These are phyloP conservation scores for Drosophila bipectinata DNA, from an alignment of 1,140 invertebrate species.

Conservation along the genomic window DNA sequence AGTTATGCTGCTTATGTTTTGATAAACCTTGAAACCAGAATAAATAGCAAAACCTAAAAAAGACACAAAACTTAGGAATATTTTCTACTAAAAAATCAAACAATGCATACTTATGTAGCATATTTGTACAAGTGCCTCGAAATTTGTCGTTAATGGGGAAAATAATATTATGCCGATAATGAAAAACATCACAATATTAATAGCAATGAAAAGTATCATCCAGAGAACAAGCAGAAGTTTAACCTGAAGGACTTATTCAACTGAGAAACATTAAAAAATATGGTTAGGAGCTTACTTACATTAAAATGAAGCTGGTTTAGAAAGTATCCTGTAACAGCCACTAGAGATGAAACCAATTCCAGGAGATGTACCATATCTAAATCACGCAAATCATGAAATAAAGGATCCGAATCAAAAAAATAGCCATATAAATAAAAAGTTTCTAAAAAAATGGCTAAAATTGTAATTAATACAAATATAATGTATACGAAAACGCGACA, in stretches of 20 bases:
- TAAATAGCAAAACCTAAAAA: background rate
- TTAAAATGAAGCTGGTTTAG: background rate
- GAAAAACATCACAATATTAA: background rate
- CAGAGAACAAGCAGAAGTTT: background rate
- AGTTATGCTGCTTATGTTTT: background rate
- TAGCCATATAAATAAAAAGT: background rate
- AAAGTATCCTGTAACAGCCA: background rate
- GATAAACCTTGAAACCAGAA: background rate
- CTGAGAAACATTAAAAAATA: background rate
- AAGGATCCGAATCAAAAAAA: background rate
- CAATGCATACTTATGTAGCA: background rate
- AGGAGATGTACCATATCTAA: background rate
- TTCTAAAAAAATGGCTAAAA: background rate
- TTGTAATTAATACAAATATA: background rate
- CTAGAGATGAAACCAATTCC: background rate
- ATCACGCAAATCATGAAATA: too few species aligned
- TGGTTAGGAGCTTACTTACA: background rate
- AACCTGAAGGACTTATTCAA: background rate
- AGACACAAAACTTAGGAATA: too few species aligned
- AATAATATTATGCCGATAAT: background rate
- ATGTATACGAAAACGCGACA: background rate
- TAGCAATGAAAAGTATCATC: background rate
- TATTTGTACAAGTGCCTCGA: background rate
- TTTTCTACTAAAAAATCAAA: too few species aligned
- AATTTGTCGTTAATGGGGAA: background rate